These are phyloP conservation scores for Euglossa dilemma DNA, from an alignment of 1,140 invertebrate species.

Conservation along the genomic window DNA sequence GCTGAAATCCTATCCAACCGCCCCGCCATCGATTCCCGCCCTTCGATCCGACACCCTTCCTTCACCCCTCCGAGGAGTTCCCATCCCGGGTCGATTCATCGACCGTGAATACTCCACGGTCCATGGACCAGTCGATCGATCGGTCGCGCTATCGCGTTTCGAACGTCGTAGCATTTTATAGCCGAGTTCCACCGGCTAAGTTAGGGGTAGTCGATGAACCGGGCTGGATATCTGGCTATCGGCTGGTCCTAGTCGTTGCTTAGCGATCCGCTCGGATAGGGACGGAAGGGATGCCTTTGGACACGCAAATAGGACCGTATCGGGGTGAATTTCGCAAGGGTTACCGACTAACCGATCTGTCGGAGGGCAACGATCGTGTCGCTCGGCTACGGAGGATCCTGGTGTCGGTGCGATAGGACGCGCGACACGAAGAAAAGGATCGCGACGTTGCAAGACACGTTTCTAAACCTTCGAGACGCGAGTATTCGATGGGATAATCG, in stretches of 20 bases:
- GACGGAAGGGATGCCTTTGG: not conserved
- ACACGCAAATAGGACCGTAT: not conserved
- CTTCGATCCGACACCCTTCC: not conserved
- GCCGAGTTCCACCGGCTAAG: not conserved
- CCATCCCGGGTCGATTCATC: not conserved
- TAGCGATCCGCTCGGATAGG: too few relatives aligned
- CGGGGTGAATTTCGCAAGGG: not conserved
- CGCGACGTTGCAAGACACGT: too few relatives aligned
- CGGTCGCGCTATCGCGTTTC: not conserved
- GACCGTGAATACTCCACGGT: not conserved
- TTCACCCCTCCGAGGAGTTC: not conserved
- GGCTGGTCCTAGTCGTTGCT: too few relatives aligned
- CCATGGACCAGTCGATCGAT: not conserved
- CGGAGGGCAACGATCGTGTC: too few relatives aligned
- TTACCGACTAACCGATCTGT: not conserved
- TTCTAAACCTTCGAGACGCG: too few relatives aligned
- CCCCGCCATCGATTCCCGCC: constrained; percentile 4
- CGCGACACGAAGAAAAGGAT: too few relatives aligned
- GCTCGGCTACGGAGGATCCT: too few relatives aligned
- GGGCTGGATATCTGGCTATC: too few relatives aligned
- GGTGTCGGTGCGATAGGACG: too few relatives aligned
- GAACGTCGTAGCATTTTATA: not conserved
- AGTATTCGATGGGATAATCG: too few relatives aligned
- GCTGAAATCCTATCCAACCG: constrained; percentile 19
- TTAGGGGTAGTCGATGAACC: not conserved